Evolutionary conservation across 1,140 invertebrate genomes (phyloP).

Genomic region (Pteromalus puparum): DNA sequence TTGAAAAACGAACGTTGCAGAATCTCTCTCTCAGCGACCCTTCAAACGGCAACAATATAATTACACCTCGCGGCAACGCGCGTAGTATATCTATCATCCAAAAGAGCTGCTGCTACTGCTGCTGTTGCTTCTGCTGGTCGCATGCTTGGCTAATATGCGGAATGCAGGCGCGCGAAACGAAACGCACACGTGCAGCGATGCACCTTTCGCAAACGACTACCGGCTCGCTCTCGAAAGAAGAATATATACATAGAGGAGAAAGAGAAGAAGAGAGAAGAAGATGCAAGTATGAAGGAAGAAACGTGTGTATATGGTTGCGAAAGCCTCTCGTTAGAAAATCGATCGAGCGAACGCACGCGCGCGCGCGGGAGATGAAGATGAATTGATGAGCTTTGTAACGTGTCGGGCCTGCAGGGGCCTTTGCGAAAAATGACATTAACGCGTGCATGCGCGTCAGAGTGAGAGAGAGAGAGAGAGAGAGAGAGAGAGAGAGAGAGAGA

Average conservation of each 20-base stretch:
- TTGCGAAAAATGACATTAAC: constrained; percentile 43
- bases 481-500: too few species aligned
- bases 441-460: too few species aligned
- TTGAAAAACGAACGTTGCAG: not conserved
- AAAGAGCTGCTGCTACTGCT: too few species aligned
- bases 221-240: too few species aligned
- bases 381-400: constrained; percentile 41
- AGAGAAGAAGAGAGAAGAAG: not conserved
- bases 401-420: constrained; percentile 17
- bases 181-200: not conserved
- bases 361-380: constrained; percentile 35
- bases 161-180: not conserved
- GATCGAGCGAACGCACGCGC: constrained; percentile 15
- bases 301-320: not conserved
- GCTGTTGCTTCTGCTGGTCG: too few species aligned
- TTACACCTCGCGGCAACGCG: not conserved
- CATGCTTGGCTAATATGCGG: too few species aligned
- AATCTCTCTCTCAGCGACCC: not conserved
- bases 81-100: constrained; percentile 1
- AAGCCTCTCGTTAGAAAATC: constrained; percentile 41
- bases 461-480: too few species aligned
- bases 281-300: not conserved
- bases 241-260: not conserved
- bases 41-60: not conserved
- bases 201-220: constrained; percentile 10